Conservation (phyloP, 2,888 invertebrate species). For the Nomada ferruginata region DNA sequence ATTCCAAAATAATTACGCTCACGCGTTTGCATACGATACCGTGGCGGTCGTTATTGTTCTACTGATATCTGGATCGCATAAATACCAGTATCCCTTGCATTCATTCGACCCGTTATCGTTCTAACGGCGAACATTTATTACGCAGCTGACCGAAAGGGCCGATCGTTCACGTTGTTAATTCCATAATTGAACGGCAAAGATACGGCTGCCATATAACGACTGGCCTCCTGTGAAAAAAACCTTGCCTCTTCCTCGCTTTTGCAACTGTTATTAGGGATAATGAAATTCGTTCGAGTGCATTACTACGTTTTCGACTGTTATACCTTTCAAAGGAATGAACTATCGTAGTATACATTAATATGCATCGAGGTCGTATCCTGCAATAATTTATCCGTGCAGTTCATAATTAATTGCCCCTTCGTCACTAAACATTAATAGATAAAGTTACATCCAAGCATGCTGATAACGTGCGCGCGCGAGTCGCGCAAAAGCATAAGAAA, state of each 20-base stretch:
- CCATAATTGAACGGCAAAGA: constrained; percentile 71
- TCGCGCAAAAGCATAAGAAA: not conserved
- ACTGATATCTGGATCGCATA: constrained; percentile 74
- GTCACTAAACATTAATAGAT: no score
- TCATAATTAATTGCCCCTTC: no score
- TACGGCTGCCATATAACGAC: constrained; percentile 58
- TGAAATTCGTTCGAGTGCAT: no score
- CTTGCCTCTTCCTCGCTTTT: not conserved
- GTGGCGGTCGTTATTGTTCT: constrained; percentile 70
- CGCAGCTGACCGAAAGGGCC: constrained; percentile 66
- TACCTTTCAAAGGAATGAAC: no score
- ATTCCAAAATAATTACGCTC: constrained; percentile 72
- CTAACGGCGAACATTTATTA: constrained; percentile 68
- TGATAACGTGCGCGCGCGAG: no score
- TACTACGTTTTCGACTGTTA: no score
- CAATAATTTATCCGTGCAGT: no score
- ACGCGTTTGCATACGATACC: constrained; percentile 65
- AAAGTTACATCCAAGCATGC: no score
- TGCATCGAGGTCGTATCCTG: no score
- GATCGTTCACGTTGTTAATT: constrained; percentile 69
- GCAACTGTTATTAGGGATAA: no score
- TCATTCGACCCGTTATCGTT: constrained; percentile 73
- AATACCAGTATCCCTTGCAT: constrained; percentile 74
- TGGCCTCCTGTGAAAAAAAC: constrained; percentile 16
- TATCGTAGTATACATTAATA: no score